Evolutionary conservation across 2,797 vertebrate genomes (phyloP).

Genomic region (Danio tinwini): DNA sequence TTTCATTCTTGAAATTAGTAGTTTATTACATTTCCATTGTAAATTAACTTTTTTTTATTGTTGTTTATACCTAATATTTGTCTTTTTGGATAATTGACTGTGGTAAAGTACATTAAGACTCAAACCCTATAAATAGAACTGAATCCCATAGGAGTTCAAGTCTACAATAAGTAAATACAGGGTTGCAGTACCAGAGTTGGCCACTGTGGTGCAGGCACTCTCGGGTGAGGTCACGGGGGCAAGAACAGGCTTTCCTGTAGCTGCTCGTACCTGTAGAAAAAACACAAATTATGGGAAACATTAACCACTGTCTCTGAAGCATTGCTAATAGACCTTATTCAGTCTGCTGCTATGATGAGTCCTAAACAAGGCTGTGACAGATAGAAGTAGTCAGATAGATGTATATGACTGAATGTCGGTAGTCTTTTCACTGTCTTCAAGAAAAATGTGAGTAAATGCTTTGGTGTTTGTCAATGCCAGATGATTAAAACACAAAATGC

Average conservation of each 20-base stretch:
- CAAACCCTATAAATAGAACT: background rate
- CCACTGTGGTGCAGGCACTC: constrained; percentile 65
- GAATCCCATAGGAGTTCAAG: too few species aligned
- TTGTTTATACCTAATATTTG: background rate
- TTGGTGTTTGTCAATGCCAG: too few species aligned
- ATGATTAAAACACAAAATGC: too few species aligned
- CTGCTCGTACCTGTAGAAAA: constrained; percentile 72
- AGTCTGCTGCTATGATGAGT: too few species aligned
- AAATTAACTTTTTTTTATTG: background rate
- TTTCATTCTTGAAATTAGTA: too few species aligned
- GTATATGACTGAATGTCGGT: too few species aligned
- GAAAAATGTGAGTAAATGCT: too few species aligned
- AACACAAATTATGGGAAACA: constrained; percentile 46
- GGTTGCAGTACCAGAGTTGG: constrained; percentile 74
- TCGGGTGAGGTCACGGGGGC: constrained; percentile 62
- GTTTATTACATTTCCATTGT: background rate
- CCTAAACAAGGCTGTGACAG: too few species aligned
- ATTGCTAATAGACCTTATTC: background rate
- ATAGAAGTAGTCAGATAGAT: too few species aligned
- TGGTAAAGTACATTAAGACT: background rate
- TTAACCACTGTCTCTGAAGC: background rate
- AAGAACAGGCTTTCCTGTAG: constrained; percentile 71
- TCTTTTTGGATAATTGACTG: background rate
- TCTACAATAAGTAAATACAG: background rate
- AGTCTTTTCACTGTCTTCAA: too few species aligned